A percentile compares a stretch with the other conserved stretches of the same genome.
Conservation (phyloP, 1,140 invertebrate genomes). For the Aethina tumida region DNA sequence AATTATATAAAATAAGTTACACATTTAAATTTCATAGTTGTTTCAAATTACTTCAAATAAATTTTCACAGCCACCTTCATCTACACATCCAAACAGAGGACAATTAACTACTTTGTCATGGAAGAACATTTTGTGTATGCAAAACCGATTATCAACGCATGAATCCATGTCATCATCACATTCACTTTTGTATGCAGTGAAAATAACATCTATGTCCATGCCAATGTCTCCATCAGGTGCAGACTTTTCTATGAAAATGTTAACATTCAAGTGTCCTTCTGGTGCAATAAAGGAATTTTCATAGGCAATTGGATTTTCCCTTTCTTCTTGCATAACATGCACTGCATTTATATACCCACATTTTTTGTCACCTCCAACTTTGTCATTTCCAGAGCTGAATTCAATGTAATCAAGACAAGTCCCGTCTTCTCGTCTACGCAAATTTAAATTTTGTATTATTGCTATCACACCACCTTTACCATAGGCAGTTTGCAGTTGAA, state of each 20-base stretch:
- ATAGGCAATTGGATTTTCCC: neutral
- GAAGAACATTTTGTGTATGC: constrained; percentile 9
- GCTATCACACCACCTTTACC: constrained; percentile 7
- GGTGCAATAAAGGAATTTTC: constrained; percentile 5
- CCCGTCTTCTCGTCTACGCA: neutral
- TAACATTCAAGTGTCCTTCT: constrained; percentile 7
- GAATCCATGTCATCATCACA: constrained; percentile 1
- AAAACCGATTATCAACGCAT: constrained; percentile 1
- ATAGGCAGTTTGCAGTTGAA: constrained; percentile 6
- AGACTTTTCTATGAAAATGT: constrained; percentile 3
- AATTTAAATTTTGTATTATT: constrained; percentile 8
- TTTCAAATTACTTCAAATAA: no score
- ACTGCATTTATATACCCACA: constrained; percentile 4
- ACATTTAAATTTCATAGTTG: neutral
- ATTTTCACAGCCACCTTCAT: constrained; percentile 12
- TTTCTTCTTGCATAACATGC: neutral
- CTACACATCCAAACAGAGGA: constrained; percentile 9
- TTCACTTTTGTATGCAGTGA: constrained; percentile 11
- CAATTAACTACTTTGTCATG: constrained; percentile 11
- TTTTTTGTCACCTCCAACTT: neutral
- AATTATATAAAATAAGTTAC: neutral
- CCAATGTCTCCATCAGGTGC: neutral
- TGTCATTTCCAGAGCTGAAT: constrained; percentile 4
- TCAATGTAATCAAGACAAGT: constrained; percentile 8
- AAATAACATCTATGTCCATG: constrained; percentile 6